Base-by-base conservation (phyloP, 2,113 vertebrate genomes). In the Chrysemys picta region DNA sequence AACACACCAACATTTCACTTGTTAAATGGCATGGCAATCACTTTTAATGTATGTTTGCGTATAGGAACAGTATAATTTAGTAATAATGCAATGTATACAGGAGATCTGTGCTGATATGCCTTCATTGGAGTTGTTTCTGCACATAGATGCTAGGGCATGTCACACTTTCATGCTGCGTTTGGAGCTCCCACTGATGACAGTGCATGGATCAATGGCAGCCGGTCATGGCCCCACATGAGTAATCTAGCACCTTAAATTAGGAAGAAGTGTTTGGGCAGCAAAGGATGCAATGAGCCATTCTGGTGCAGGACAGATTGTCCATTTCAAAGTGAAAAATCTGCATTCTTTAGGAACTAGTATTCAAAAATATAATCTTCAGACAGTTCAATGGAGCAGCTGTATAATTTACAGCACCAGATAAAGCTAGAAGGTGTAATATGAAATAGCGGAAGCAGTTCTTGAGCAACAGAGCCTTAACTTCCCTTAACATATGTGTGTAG, bases 381-480 rank as follows among this genome's bases (percentile, higher is more conserved):
- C 98, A 98, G 98, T 97, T 98, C 98, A 98, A 89, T 98, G 98
- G 97, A 98, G 98, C 98, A 98, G 98, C 98, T 98, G 96, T 98
- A 95, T 98, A 95, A 99, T 98, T 99, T 98, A 98, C 98, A 98
- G 97, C 92, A 89, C 10, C 69, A 98, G 98, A 99, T 98, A 98
- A 98, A 98, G 96, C 97, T 89, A 93, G 97, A 98, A 98, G 98
- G 98, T 98, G 98, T 98, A 98, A 98, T 97, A 98, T 97, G 97
- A 97, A 98, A 97, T 96, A 98, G 93, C 96, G 94, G 97, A 98
- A 97, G 96, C 98, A 84, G 84, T 76, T 96, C 94, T 98, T 98
- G 98, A 98, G 99, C 98, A 98, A 98, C 97, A 91, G 98, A 98
- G 98, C 98, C 98, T 98, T 97, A 98, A 98, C 98, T 99, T 98